These are phyloP conservation scores for Drosophila antonietae DNA, from an alignment of 2,888 invertebrate genomes.

Conservation along the genomic window DNA sequence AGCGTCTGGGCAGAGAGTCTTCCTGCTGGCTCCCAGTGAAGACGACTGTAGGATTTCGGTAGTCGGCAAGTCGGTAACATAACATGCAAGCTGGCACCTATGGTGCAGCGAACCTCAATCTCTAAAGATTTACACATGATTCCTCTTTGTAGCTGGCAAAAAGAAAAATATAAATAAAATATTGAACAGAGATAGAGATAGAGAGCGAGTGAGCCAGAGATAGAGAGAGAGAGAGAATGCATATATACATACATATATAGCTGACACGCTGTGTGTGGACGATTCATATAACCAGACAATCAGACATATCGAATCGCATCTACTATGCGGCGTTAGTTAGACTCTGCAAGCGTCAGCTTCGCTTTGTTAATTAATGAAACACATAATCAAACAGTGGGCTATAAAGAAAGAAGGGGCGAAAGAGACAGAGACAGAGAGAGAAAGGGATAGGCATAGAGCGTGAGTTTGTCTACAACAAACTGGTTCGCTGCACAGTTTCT, in stretches of 20 bases:
- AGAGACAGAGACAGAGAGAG: background rate
- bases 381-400: constrained; percentile 25
- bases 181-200: background rate
- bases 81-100: constrained; percentile 76
- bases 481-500: constrained; percentile 51
- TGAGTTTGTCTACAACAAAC: constrained; percentile 28
- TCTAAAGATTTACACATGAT: constrained; percentile 55
- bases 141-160: constrained; percentile 21
- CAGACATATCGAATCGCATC: constrained; percentile 57
- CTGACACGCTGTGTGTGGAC: constrained; percentile 9
- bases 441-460: background rate
- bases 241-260: background rate
- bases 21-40: constrained; percentile 30
- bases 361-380: constrained; percentile 62
- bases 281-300: constrained; percentile 35
- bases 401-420: background rate
- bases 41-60: constrained; percentile 52
- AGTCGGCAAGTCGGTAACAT: constrained; percentile 41
- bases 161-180: constrained; percentile 4
- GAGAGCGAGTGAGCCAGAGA: background rate
- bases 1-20: constrained; percentile 14
- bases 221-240: too few relatives aligned
- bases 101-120: constrained; percentile 36
- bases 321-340: constrained; percentile 45
- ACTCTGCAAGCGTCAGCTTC: constrained; percentile 27